A percentile compares a stretch with the other conserved stretches of the same genome.
Evolutionary conservation across 2,113 vertebrate species (phyloP).

Genomic region (Nothocercus julius): DNA sequence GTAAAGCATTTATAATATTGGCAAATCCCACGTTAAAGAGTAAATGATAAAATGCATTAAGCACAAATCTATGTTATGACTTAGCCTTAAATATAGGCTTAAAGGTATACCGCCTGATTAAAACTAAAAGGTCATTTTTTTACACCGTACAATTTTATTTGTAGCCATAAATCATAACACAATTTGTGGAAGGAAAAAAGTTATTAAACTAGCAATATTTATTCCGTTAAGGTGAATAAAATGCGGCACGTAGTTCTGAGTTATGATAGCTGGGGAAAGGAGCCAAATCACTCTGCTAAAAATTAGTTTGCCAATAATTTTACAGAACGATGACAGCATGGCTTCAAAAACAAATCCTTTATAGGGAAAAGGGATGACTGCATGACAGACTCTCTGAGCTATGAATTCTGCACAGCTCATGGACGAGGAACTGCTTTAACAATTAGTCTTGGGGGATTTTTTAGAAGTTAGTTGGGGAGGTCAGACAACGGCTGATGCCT

Average conservation of each 20-base stretch:
- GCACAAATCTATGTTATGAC: conserved; percentile 37
- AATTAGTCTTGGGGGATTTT: conserved; percentile 72
- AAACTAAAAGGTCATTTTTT: conserved; percentile 68
- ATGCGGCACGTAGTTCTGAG: conserved; percentile 58
- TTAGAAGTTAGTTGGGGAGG: conserved; percentile 66
- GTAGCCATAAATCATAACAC: conserved; percentile 65
- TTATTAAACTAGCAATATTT: conserved; percentile 74
- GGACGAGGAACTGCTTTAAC: conserved; percentile 71
- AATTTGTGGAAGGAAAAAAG: conserved; percentile 64
- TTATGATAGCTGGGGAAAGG: conserved; percentile 61
- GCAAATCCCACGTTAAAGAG: conserved; percentile 42
- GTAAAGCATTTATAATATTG: conserved; percentile 1
- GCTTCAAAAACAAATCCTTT: conserved; percentile 78
- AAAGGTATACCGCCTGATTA: conserved; percentile 65
- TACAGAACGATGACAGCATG: conserved; percentile 72
- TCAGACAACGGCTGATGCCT: conserved; percentile 61
- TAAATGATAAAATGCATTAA: conserved; percentile 42
- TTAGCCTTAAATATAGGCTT: conserved; percentile 59
- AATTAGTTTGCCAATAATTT: conserved; percentile 83
- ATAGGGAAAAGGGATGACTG: conserved; percentile 75
- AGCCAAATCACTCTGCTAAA: conserved; percentile 71
- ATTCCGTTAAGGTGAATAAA: conserved; percentile 76
- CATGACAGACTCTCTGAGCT: conserved; percentile 74
- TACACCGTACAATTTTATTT: conserved; percentile 63
- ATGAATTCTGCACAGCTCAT: conserved; percentile 74